Conservation (phyloP, 2,888 invertebrate genomes). For the Lasioglossum morio region DNA sequence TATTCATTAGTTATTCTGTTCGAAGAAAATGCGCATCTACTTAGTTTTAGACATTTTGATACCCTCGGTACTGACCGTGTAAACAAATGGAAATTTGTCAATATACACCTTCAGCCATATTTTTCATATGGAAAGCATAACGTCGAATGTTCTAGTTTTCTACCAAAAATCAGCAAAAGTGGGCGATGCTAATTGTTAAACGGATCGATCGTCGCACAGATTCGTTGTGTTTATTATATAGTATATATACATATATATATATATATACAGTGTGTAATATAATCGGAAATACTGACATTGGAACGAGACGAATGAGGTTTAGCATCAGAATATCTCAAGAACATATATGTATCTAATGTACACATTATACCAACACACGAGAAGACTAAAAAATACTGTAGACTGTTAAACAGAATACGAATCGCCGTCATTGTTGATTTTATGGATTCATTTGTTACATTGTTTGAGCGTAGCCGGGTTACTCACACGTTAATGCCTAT, state of each 20-base stretch:
- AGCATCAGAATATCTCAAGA: slow-evolving; percentile 31
- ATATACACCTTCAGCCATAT: background rate
- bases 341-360: slow-evolving; percentile 63
- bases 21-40: background rate
- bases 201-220: slow-evolving; percentile 72
- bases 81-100: background rate
- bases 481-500: slow-evolving; percentile 44
- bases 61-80: background rate
- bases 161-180: slow-evolving; percentile 12
- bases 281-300: slow-evolving; percentile 59
- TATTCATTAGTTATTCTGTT: background rate
- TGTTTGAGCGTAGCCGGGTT: slow-evolving; percentile 39
- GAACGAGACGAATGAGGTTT: slow-evolving; percentile 59
- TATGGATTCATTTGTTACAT: slow-evolving; percentile 48
- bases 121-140: background rate
- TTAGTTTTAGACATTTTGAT: slow-evolving; percentile 2
- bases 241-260: slow-evolving; percentile 76
- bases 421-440: slow-evolving; percentile 61
- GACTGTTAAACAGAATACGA: slow-evolving; percentile 64
- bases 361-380: slow-evolving; percentile 67
- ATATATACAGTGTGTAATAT: slow-evolving; percentile 70
- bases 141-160: background rate
- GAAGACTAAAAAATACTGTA: slow-evolving; percentile 71
- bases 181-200: slow-evolving; percentile 14
- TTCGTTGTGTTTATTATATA: slow-evolving; percentile 83